A percentile compares a stretch with the other conserved stretches of the same genome.
Conservation (phyloP, 2,888 invertebrate genomes). For the Brachycybe producta region DNA sequence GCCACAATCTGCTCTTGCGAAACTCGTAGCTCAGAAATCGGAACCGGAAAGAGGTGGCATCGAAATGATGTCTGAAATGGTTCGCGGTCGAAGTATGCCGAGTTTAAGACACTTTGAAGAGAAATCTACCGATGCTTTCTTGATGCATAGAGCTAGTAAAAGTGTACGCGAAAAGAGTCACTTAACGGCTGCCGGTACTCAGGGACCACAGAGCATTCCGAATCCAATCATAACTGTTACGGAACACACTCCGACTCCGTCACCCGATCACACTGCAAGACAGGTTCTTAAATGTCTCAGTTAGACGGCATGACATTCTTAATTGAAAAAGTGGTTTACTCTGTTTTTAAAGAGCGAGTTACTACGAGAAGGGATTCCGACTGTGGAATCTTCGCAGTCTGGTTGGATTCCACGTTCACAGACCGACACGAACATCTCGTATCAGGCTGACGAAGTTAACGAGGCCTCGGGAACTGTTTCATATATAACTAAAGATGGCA, state of each 20-base stretch:
- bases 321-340: neutral
- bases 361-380: neutral
- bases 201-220: slow-evolving; percentile 41
- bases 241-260: slow-evolving; percentile 84
- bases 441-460: slow-evolving; percentile 68
- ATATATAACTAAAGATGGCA: slow-evolving; percentile 90
- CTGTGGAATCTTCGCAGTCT: slow-evolving; percentile 36
- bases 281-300: too few relatives aligned
- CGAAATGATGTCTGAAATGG: slow-evolving; percentile 36
- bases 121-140: slow-evolving; percentile 42
- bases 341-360: too few relatives aligned
- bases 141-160: slow-evolving; percentile 14
- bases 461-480: slow-evolving; percentile 77
- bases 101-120: slow-evolving; percentile 56
- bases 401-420: slow-evolving; percentile 63
- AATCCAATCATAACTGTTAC: slow-evolving; percentile 96
- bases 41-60: slow-evolving; percentile 20
- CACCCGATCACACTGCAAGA: slow-evolving; percentile 70
- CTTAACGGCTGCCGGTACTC: slow-evolving; percentile 27
- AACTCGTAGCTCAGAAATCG: slow-evolving; percentile 23
- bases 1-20: slow-evolving; percentile 27
- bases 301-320: neutral
- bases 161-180: slow-evolving; percentile 40
- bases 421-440: slow-evolving; percentile 83
- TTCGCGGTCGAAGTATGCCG: slow-evolving; percentile 94